Conservation (phyloP, 2,113 vertebrate species). For the Centropus unirufus region DNA sequence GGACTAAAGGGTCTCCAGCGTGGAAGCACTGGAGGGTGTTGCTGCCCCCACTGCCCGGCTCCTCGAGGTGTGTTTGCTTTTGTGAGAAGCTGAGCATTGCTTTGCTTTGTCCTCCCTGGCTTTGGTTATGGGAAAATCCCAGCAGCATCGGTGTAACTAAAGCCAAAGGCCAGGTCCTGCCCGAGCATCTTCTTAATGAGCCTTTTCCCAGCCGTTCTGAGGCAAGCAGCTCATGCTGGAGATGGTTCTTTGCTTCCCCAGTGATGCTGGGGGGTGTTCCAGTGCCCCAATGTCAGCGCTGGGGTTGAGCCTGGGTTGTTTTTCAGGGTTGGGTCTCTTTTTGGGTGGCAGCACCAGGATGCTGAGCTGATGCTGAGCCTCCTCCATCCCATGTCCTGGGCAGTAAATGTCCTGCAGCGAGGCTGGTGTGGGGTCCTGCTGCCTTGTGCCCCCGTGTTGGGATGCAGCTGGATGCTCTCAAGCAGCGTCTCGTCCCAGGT, state of each 20-base stretch:
- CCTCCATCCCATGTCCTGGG: too few relatives aligned
- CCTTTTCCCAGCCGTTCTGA: not conserved
- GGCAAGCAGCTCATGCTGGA: not conserved
- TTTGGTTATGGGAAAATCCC: not conserved
- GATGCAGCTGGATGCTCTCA: not conserved
- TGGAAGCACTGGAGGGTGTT: not conserved
- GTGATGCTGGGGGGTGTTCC: not conserved
- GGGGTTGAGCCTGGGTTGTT: not conserved
- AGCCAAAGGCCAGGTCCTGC: not conserved
- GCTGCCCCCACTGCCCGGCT: not conserved
- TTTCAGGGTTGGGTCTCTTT: not conserved
- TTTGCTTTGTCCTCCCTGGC: not conserved
- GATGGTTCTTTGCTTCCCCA: not conserved
- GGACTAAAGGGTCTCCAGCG: not conserved
- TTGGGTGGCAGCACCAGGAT: not conserved
- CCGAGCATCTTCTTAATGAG: not conserved
- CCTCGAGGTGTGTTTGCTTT: not conserved
- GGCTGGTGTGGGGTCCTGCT: rapidly evolving
- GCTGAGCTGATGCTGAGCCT: not conserved
- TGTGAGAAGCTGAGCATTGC: not conserved
- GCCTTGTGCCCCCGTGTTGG: rapidly evolving
- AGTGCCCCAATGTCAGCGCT: too few relatives aligned
- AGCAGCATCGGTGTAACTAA: not conserved
- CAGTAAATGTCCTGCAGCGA: rapidly evolving
- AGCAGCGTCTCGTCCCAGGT: too few relatives aligned